Conservation (phyloP, 2,113 vertebrate species). For the Steatornis caripensis region DNA sequence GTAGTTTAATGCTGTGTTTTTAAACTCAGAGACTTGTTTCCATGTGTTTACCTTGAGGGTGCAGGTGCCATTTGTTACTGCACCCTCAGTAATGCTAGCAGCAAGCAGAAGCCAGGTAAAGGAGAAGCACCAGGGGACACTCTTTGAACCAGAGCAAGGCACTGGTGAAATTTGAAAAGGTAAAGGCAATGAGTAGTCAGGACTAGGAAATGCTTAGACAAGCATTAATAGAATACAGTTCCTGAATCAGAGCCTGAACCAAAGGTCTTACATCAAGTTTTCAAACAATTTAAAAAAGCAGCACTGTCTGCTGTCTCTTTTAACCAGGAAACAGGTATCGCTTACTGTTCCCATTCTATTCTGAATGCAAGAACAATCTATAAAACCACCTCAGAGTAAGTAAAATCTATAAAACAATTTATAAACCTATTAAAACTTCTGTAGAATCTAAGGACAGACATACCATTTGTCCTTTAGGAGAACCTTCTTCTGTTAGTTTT, state of each 20-base stretch:
- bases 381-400: not conserved
- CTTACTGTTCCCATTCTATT: not conserved
- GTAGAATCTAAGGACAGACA: not conserved
- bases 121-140: not conserved
- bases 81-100: not conserved
- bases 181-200: not conserved
- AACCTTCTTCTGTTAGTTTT: slow-evolving; percentile 90
- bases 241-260: not conserved
- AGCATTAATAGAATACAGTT: not conserved
- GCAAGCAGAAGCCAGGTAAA: not conserved
- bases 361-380: not conserved
- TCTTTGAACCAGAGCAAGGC: not conserved
- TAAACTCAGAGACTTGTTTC: not conserved
- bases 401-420: not conserved
- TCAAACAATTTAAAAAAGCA: not conserved
- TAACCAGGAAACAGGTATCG: not conserved
- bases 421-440: not conserved
- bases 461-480: slow-evolving; percentile 94
- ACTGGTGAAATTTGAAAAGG: not conserved
- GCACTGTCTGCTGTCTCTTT: not conserved
- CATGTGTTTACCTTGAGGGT: not conserved
- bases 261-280: not conserved
- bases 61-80: not conserved
- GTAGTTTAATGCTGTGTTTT: not conserved
- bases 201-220: not conserved